Evolutionary conservation across 2,888 invertebrate species (phyloP), one percentile per base, ranked within the genome.

Genomic region (Notodonta ziczac): DNA sequence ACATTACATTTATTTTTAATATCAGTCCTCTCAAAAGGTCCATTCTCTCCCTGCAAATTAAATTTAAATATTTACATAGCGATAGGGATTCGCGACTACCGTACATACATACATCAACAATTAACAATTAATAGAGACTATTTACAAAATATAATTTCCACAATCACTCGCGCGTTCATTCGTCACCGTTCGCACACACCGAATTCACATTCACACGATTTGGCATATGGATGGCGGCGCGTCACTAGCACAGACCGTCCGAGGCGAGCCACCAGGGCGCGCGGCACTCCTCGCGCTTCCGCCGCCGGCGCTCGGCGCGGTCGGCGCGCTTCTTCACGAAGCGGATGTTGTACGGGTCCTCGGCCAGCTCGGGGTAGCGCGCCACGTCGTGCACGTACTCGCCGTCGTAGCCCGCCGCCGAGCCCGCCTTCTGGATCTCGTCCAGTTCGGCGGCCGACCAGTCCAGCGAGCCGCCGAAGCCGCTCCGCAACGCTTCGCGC

Each of bases 271-370:
- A 93, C 93, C 93, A 93, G 79, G 88, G 90, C 80, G 88, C 86
- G 77, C 77, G 83, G 83, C 91, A 91, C 76, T 81, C 85, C 61
- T 94, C 94, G 88, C 96, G 95, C 95, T 96, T 96, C 93, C 96
- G 95, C 78, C 97, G 95, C 67, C 96, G 94, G 67, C 96, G 95
- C 85, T 96, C 96, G 66, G 96, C 95, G 74, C 96, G 95, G 70
- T 96, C 96, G 42, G 95, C 94, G 78, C 97, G 96, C 89, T 97
- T 97, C 91, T 97, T 98, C 52, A 97, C 95, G 86, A 98, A 98
- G 82, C 97, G 96, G 67, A 99, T 96, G 92, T 99, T 99, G 94
- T 97, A 98, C 8, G 98, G 98, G 94, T 99, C 99, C 91, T 99
- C 99, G 59, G 98, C 98, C 59, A 99, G 94, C 86, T 98, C 98